Evolutionary conservation across 2,113 vertebrate genomes (phyloP).

Genomic region (Microcebus murinus): DNA sequence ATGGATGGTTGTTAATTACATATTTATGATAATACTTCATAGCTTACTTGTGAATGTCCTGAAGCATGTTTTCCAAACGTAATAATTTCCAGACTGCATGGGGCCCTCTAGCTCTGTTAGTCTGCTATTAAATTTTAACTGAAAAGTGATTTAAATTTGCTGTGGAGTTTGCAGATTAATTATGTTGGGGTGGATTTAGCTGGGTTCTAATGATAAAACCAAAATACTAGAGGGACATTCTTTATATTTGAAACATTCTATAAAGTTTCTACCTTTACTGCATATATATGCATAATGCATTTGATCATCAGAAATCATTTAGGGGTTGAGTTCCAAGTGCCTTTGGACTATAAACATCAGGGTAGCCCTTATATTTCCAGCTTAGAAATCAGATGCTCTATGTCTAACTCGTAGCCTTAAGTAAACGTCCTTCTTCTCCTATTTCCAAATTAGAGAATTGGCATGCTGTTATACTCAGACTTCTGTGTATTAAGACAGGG

Average conservation of each 20-base stretch:
- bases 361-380: background rate
- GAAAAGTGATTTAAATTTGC: constrained; percentile 5
- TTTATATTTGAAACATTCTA: background rate
- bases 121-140: constrained; percentile 37
- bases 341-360: background rate
- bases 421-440: background rate
- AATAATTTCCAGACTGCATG: background rate
- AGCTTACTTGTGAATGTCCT: constrained; percentile 47
- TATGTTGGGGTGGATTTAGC: constrained; percentile 42
- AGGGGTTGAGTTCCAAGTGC: background rate
- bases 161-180: constrained; percentile 35
- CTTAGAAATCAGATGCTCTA: background rate
- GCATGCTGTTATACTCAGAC: background rate
- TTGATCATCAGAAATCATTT: constrained; percentile 27
- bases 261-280: background rate
- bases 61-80: constrained; percentile 33
- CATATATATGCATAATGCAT: background rate
- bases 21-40: constrained; percentile 58
- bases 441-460: constrained; percentile 26
- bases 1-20: constrained; percentile 56
- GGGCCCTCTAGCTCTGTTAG: constrained; percentile 1
- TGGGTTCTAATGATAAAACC: constrained; percentile 27
- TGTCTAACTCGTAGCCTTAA: background rate
- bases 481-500: background rate
- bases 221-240: background rate